These are phyloP conservation scores for Dolichallabes microphthalmus DNA, from an alignment of 2,113 vertebrate genomes.

Conservation along the genomic window DNA sequence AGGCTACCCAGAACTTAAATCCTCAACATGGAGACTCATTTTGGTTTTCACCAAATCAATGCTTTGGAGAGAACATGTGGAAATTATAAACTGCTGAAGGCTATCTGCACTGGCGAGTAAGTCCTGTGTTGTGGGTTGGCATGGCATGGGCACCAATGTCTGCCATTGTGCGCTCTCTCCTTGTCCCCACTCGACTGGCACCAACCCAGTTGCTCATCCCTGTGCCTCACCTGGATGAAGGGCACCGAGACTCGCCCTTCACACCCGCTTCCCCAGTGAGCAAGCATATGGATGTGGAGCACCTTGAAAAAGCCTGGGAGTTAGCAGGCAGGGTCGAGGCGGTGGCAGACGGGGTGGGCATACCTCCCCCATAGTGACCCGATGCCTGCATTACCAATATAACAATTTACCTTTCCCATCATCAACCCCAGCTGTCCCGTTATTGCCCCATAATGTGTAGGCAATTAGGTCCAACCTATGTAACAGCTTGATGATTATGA, in stretches of 20 bases:
- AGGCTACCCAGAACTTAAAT: neutral
- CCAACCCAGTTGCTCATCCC: slow-evolving; percentile 68
- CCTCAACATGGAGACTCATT: neutral
- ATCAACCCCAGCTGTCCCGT: slow-evolving; percentile 2
- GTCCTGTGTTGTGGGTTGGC: slow-evolving; percentile 32
- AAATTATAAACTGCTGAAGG: slow-evolving; percentile 32
- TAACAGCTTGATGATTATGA: neutral
- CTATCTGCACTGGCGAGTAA: slow-evolving; percentile 8
- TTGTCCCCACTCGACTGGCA: slow-evolving; percentile 67
- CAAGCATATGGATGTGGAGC: slow-evolving; percentile 74
- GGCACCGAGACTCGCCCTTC: slow-evolving; percentile 67
- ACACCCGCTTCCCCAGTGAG: slow-evolving; percentile 69
- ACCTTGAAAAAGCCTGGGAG: slow-evolving; percentile 74
- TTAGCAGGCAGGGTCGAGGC: slow-evolving; percentile 27
- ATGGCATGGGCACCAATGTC: neutral
- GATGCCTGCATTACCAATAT: neutral
- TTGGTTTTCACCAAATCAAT: slow-evolving; percentile 6
- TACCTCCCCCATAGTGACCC: slow-evolving; percentile 16
- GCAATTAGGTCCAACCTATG: neutral
- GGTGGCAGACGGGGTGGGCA: slow-evolving; percentile 8
- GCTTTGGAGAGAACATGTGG: neutral
- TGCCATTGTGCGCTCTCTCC: slow-evolving; percentile 26
- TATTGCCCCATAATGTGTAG: slow-evolving; percentile 1
- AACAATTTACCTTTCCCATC: neutral
- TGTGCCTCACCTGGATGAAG: slow-evolving; percentile 73